phyloP scores from a whole-genome alignment of 2,888 invertebrate genomes.

The Apodemia zela region DNA sequence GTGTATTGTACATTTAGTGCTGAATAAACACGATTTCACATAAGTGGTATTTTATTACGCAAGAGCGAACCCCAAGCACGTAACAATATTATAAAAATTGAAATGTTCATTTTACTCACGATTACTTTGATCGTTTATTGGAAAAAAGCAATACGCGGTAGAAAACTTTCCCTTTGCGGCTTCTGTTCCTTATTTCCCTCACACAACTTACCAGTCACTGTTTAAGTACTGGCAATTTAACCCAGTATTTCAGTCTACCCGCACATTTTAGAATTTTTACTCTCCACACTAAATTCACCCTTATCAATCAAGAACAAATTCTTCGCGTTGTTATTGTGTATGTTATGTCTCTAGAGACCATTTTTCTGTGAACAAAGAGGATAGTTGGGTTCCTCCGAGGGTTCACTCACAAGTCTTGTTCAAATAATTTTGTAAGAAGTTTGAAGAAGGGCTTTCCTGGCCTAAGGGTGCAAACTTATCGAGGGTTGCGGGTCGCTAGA shows the following conservation, averaged over 20 bases:
- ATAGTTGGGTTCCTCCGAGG: constrained; percentile 34
- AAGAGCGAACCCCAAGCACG: too few species aligned
- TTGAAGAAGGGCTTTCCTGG: constrained; percentile 59
- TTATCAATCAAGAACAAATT: constrained; percentile 35
- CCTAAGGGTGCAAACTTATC: constrained; percentile 62
- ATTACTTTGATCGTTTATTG: constrained; percentile 17
- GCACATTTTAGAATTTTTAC: constrained; percentile 33
- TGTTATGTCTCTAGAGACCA: constrained; percentile 35
- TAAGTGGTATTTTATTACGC: too few species aligned
- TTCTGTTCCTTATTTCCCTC: constrained; percentile 52
- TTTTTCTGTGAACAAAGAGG: constrained; percentile 40
- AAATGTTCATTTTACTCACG: background rate
- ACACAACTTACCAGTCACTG: constrained; percentile 47
- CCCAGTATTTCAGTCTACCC: constrained; percentile 48
- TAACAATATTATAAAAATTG: background rate
- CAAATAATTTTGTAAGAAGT: constrained; percentile 73
- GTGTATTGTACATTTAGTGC: too few species aligned
- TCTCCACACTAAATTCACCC: constrained; percentile 34
- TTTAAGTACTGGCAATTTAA: constrained; percentile 54
- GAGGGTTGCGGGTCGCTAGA: constrained; percentile 47
- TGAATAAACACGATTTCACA: too few species aligned
- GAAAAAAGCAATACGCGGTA: constrained; percentile 25
- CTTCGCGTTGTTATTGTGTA: constrained; percentile 28
- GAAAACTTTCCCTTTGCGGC: constrained; percentile 38
- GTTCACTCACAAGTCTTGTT: constrained; percentile 47